phyloP scores from a whole-genome alignment of 2,797 vertebrate genomes.

The Botia kubotai region DNA sequence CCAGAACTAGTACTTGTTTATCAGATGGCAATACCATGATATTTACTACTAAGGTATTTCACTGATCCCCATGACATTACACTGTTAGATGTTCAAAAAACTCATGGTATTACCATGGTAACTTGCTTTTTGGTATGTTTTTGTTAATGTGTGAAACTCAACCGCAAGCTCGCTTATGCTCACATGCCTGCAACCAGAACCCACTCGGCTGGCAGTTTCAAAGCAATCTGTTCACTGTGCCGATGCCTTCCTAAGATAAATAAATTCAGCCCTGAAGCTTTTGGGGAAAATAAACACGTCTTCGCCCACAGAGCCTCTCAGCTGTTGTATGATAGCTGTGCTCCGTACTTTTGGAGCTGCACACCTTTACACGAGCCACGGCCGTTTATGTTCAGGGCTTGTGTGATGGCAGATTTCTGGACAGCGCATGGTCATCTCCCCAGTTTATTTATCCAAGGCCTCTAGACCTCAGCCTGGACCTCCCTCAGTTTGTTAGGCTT shows the following conservation, averaged over 20 bases:
- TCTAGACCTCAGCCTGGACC: conserved; percentile 84
- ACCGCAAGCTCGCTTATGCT: not conserved
- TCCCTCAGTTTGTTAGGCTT: conserved; percentile 89
- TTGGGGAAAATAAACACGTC: conserved; percentile 59
- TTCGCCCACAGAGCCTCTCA: conserved; percentile 50
- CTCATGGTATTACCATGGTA: not conserved
- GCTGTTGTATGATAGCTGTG: conserved; percentile 68
- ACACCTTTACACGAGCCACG: conserved; percentile 66
- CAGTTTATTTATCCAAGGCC: conserved; percentile 87
- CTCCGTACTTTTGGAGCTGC: conserved; percentile 67
- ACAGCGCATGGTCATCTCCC: conserved; percentile 83
- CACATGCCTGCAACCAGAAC: conserved; percentile 6
- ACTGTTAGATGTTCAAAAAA: not conserved
- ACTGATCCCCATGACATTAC: not conserved
- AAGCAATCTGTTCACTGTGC: conserved; percentile 39
- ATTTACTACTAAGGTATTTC: not conserved
- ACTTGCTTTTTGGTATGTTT: not conserved
- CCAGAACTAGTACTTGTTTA: not conserved
- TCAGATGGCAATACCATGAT: not conserved
- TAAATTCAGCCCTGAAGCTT: conserved; percentile 48
- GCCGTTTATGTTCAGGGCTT: conserved; percentile 74
- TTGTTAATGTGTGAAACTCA: conserved; percentile 1
- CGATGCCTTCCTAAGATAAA: conserved; percentile 42
- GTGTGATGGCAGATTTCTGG: conserved; percentile 84
- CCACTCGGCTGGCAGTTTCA: conserved; percentile 29